These are phyloP conservation scores for Pterostichus niger DNA, from an alignment of 2,888 invertebrate species.

Conservation along the genomic window DNA sequence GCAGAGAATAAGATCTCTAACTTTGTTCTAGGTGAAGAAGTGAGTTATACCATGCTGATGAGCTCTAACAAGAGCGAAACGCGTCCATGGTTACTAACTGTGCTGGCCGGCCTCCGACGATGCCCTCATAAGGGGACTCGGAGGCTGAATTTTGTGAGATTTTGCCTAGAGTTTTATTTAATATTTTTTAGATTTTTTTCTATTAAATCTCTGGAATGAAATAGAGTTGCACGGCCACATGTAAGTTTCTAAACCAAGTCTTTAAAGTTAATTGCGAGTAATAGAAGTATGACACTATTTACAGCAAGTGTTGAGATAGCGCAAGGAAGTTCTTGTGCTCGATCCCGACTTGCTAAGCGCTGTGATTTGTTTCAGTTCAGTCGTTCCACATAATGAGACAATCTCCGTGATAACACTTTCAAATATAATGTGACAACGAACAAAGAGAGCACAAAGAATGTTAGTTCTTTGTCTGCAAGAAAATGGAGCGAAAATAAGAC, in stretches of 20 bases:
- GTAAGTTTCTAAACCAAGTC: background rate
- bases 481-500: slow-evolving; percentile 59
- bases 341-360: slow-evolving; percentile 47
- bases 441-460: slow-evolving; percentile 44
- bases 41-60: too few species aligned
- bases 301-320: background rate
- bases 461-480: slow-evolving; percentile 58
- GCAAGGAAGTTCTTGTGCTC: background rate
- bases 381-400: slow-evolving; percentile 71
- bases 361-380: slow-evolving; percentile 70
- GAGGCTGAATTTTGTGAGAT: too few species aligned
- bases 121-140: too few species aligned
- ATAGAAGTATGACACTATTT: slow-evolving; percentile 7
- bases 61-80: too few species aligned
- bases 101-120: too few species aligned
- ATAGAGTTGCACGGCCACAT: background rate
- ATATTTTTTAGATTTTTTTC: too few species aligned
- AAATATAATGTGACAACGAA: slow-evolving; percentile 64
- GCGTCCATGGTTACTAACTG: too few species aligned
- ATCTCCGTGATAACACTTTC: slow-evolving; percentile 69
- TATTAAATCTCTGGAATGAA: too few species aligned
- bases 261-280: background rate
- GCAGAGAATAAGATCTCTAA: too few species aligned
- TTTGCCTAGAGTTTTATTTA: too few species aligned
- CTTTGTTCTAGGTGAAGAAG: too few species aligned